Evolutionary conservation across 1,140 invertebrate genomes (phyloP).

Genomic region (Drosophila funebris): DNA sequence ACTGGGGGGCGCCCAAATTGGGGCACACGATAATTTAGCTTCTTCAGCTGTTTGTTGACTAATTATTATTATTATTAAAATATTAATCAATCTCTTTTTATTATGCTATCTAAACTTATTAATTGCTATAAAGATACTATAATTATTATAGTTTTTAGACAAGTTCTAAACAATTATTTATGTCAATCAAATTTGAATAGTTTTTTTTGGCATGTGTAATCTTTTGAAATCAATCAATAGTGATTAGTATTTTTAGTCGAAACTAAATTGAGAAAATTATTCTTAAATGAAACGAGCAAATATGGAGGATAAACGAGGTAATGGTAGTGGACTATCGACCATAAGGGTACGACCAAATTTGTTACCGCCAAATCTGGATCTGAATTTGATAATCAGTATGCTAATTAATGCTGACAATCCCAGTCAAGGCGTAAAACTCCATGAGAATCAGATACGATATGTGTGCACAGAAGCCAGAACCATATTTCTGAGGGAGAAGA

Average conservation of each 20-base stretch:
- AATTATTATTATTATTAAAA: too few relatives aligned
- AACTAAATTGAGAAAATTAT: slow-evolving; percentile 16
- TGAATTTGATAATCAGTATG: slow-evolving; percentile 19
- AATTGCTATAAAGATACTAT: too few relatives aligned
- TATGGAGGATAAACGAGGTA: neutral
- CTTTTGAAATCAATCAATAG: slow-evolving; percentile 7
- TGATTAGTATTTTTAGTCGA: slow-evolving; percentile 12
- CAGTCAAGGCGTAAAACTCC: slow-evolving; percentile 1
- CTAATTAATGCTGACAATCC: slow-evolving; percentile 9
- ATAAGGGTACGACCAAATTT: neutral
- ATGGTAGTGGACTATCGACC: neutral
- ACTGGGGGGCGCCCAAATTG: slow-evolving; percentile 28
- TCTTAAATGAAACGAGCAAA: too few relatives aligned
- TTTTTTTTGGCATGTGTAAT: neutral
- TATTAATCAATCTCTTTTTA: too few relatives aligned
- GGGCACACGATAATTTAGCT: too few relatives aligned
- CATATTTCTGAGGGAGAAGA: slow-evolving; percentile 94
- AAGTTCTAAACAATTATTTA: too few relatives aligned
- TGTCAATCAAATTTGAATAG: neutral
- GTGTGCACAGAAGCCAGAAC: slow-evolving; percentile 87
- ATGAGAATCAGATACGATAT: slow-evolving; percentile 21
- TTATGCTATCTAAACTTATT: too few relatives aligned
- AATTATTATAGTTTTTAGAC: too few relatives aligned
- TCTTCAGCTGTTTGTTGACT: too few relatives aligned
- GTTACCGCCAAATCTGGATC: neutral